phyloP scores from a whole-genome alignment of 2,797 vertebrate genomes.

The Glyptemys insculpta region DNA sequence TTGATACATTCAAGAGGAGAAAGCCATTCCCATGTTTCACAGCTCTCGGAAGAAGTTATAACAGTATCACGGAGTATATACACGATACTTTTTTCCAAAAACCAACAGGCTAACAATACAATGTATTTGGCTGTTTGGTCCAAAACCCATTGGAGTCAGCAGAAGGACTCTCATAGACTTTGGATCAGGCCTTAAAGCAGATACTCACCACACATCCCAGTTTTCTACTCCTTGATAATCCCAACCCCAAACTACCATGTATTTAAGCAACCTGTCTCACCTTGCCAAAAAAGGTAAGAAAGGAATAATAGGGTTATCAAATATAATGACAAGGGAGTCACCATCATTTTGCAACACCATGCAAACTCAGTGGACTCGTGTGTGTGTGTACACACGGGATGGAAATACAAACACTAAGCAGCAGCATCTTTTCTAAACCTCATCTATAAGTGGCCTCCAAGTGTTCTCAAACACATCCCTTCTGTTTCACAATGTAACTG shows the following conservation, averaged over 20 bases:
- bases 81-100: not conserved
- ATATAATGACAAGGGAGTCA: not conserved
- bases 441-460: not conserved
- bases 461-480: not conserved
- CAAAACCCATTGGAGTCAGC: not conserved
- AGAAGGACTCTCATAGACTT: not conserved
- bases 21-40: fast-evolving
- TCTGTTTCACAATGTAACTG: not conserved
- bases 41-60: not conserved
- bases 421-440: not conserved
- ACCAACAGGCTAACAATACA: not conserved
- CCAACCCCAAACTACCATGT: not conserved
- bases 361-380: not conserved
- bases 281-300: not conserved
- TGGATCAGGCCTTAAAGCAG: fast-evolving
- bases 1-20: not conserved
- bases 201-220: not conserved
- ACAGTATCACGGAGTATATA: fast-evolving
- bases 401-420: not conserved
- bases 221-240: not conserved
- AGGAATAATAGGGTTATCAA: not conserved
- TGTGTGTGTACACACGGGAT: not conserved
- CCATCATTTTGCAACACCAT: not conserved
- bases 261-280: not conserved
- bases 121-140: not conserved